Conservation (phyloP, 2,113 vertebrate genomes). For the Bambusicola thoracicus region DNA sequence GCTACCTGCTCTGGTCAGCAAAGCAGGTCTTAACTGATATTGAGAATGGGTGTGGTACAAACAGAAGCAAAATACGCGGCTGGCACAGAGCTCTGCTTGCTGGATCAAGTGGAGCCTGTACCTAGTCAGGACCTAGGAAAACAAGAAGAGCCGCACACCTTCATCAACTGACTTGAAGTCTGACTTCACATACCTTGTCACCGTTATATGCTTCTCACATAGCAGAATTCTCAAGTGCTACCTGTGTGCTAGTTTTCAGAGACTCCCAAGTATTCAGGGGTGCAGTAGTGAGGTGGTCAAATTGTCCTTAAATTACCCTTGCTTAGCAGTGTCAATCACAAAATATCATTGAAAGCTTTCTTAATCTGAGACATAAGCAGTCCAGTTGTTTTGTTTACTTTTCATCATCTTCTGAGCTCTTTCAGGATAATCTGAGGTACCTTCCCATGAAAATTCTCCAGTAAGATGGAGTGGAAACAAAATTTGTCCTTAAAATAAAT, state of each 20-base stretch:
- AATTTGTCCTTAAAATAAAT: neutral
- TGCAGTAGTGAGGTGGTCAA: neutral
- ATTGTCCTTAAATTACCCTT: neutral
- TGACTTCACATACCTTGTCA: neutral
- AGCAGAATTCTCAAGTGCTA: neutral
- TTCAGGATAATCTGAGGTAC: neutral
- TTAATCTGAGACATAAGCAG: neutral
- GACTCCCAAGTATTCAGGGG: neutral
- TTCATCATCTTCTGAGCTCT: neutral
- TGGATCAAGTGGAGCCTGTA: neutral
- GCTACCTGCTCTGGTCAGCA: constrained; percentile 18
- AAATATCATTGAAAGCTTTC: neutral
- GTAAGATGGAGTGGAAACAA: neutral
- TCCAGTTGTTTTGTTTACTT: neutral
- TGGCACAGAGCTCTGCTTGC: neutral
- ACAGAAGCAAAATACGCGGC: neutral
- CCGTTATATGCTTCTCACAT: accelerated
- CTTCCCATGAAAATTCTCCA: neutral
- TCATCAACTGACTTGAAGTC: neutral
- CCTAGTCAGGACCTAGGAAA: neutral
- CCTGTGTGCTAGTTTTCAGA: neutral
- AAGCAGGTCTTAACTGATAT: constrained; percentile 31
- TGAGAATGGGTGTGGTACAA: constrained; percentile 8
- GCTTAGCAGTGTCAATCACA: neutral
- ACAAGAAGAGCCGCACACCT: neutral